Evolutionary conservation across 2,113 vertebrate species (phyloP).

Genomic region (Percina caprodes): DNA sequence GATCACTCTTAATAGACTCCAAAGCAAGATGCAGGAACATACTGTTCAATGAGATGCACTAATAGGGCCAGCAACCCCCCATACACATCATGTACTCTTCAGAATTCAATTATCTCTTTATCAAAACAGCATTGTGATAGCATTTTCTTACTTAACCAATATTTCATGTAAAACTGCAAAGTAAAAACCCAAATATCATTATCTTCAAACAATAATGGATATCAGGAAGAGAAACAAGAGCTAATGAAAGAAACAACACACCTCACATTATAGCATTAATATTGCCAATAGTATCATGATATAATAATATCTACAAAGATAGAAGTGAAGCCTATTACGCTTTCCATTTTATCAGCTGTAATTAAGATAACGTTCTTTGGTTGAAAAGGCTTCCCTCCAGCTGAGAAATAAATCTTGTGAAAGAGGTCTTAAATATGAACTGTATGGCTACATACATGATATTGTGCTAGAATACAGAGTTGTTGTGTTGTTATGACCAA

Average conservation of each 20-base stretch:
- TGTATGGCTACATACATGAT: background rate
- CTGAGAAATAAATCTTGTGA: background rate
- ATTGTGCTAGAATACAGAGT: background rate
- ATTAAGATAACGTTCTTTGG: background rate
- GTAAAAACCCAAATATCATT: background rate
- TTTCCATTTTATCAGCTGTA: background rate
- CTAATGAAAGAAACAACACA: background rate
- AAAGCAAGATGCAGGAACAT: slow-evolving; percentile 54
- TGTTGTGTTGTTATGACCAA: no score
- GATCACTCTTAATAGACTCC: slow-evolving; percentile 70
- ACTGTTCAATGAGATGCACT: slow-evolving; percentile 40
- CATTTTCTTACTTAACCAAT: slow-evolving; percentile 22
- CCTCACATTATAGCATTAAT: background rate
- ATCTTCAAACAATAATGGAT: background rate
- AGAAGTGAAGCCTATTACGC: background rate
- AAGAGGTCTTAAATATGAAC: background rate
- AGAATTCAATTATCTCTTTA: slow-evolving; percentile 32
- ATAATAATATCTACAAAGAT: background rate
- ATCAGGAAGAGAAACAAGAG: background rate
- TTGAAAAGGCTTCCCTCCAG: background rate
- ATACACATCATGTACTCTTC: slow-evolving; percentile 1
- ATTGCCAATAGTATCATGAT: background rate
- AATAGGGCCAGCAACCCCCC: slow-evolving; percentile 19
- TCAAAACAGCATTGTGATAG: background rate
- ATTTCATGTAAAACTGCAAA: background rate